A percentile compares a stretch with the other conserved stretches of the same genome.
These are phyloP conservation scores for Aricia artaxerxes DNA, from an alignment of 2,888 invertebrate genomes.

Conservation along the genomic window DNA sequence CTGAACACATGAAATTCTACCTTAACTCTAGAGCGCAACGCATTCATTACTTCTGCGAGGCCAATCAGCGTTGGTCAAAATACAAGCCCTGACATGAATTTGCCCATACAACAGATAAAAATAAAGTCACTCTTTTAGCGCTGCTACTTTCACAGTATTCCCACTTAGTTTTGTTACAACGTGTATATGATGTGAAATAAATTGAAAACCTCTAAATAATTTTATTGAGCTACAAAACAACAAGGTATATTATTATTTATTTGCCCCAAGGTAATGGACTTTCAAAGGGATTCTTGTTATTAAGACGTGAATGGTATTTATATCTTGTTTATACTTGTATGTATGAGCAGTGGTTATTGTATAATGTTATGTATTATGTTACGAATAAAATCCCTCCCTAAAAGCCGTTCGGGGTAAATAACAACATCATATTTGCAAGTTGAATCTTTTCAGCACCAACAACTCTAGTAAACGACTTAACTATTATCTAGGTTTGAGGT, in stretches of 20 bases:
- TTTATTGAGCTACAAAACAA: not conserved
- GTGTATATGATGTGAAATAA: too few species aligned
- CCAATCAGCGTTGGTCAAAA: too few species aligned
- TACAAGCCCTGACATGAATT: too few species aligned
- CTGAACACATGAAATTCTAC: too few species aligned
- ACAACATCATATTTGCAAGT: constrained; percentile 12
- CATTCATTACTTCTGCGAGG: too few species aligned
- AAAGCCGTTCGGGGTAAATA: not conserved
- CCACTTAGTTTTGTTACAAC: too few species aligned
- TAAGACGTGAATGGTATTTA: not conserved
- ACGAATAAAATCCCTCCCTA: not conserved
- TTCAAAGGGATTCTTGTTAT: not conserved
- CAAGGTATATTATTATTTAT: not conserved
- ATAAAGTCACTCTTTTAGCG: too few species aligned
- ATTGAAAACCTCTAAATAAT: too few species aligned
- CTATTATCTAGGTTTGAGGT: not conserved
- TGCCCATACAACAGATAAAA: too few species aligned
- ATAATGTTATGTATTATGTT: not conserved
- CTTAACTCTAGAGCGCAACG: too few species aligned
- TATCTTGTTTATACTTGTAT: not conserved
- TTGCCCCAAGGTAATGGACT: not conserved
- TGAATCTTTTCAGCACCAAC: constrained; percentile 2
- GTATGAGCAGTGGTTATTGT: not conserved
- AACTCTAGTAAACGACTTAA: not conserved
- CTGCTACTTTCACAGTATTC: too few species aligned